Percentiles rank a stretch among this genome's conserved stretches.
phyloP scores from a whole-genome alignment of 2,113 vertebrate genomes.

The Heterocephalus glaber region DNA sequence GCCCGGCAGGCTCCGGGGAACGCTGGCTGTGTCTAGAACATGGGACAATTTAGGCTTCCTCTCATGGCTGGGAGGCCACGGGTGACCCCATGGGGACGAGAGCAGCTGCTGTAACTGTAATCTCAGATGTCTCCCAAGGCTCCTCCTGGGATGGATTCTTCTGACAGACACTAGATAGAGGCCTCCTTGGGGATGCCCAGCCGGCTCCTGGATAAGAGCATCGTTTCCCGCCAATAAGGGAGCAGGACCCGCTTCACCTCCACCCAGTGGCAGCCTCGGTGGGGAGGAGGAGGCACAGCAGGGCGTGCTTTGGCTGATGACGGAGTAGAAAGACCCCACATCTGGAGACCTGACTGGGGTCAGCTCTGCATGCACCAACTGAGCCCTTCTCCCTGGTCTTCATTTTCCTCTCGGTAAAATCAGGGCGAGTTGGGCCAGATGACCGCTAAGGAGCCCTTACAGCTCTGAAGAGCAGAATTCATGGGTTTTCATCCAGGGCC shows the following conservation, averaged over 20 bases:
- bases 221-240: fast-evolving
- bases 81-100: background rate
- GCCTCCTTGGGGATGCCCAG: background rate
- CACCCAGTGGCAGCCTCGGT: background rate
- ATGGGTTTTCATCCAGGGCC: background rate
- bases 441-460: background rate
- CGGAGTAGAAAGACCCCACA: background rate
- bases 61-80: background rate
- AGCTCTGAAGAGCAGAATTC: background rate
- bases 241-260: too few species aligned
- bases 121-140: background rate
- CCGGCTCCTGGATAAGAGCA: too few species aligned
- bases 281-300: background rate
- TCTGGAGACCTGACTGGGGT: background rate
- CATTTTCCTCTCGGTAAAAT: background rate
- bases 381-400: background rate
- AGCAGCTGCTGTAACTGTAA: background rate
- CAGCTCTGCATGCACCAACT: background rate
- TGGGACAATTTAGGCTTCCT: background rate
- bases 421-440: background rate
- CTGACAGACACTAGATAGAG: background rate
- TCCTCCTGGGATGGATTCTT: background rate
- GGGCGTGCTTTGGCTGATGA: fast-evolving
- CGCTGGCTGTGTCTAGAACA: background rate
- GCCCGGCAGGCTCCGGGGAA: background rate